phyloP scores from a whole-genome alignment of 2,797 vertebrate genomes.

The Myoxocephalus aenaeus region DNA sequence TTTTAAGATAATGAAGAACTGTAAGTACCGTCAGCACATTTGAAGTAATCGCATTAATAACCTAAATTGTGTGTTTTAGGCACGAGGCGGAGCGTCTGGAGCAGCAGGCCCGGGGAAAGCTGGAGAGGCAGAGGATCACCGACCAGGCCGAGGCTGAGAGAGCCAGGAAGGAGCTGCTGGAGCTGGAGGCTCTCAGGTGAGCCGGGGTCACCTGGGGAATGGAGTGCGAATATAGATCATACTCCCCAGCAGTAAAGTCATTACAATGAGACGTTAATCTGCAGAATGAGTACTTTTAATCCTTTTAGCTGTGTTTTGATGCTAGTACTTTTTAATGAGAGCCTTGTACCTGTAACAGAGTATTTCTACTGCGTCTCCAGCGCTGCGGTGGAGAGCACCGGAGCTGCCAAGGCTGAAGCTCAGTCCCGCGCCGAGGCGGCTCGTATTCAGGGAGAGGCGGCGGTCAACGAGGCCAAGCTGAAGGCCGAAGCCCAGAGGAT shows the following conservation, averaged over 20 bases:
- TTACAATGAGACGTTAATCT: no score
- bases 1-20: no score
- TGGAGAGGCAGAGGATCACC: conserved; percentile 91
- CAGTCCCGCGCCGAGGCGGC: conserved; percentile 89
- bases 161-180: conserved; percentile 90
- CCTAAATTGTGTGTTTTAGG: conserved; percentile 61
- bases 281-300: no score
- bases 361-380: conserved; percentile 62
- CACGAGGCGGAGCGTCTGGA: conserved; percentile 93
- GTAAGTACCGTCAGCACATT: neutral
- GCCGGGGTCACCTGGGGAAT: neutral
- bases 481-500: conserved; percentile 89
- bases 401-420: conserved; percentile 90
- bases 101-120: conserved; percentile 90
- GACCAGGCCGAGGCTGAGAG: conserved; percentile 91
- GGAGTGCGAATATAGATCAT: no score
- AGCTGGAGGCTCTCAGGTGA: conserved; percentile 92
- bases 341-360: no score
- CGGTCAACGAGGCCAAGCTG: conserved; percentile 90
- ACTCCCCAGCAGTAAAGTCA: neutral
- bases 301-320: no score
- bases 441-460: conserved; percentile 90
- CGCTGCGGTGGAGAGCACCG: conserved; percentile 90
- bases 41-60: neutral
- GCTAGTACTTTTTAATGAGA: no score